Conservation (phyloP, 2,113 vertebrate genomes). For the Zootoca vivipara region DNA sequence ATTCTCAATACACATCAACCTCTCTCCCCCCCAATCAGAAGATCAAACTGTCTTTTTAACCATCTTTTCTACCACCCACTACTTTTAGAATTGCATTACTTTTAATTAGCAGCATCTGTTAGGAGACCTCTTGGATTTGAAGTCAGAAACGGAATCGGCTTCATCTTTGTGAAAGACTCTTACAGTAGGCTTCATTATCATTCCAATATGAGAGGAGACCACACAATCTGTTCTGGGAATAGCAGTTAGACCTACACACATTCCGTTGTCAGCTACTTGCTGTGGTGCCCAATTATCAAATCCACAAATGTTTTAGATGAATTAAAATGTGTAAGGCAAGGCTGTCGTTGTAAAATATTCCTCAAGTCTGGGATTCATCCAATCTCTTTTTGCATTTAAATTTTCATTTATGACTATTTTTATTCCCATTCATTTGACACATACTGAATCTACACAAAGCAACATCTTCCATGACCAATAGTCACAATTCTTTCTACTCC, state of each 20-base stretch:
- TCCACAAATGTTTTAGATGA: not conserved
- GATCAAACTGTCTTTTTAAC: not conserved
- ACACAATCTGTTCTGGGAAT: slow-evolving; percentile 1
- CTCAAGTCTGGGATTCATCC: not conserved
- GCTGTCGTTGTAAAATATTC: not conserved
- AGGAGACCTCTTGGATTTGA: not conserved
- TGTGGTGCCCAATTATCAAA: not conserved
- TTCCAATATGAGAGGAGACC: not conserved
- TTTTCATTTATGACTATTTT: not conserved
- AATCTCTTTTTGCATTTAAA: not conserved
- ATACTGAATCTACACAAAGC: not conserved
- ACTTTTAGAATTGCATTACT: not conserved
- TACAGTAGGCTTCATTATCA: not conserved
- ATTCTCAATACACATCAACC: not conserved
- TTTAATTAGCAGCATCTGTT: slow-evolving; percentile 15
- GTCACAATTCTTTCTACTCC: not conserved
- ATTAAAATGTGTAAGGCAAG: not conserved
- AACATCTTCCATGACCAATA: not conserved
- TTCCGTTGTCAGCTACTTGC: not conserved
- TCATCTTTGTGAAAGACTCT: slow-evolving; percentile 1
- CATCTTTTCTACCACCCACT: not conserved
- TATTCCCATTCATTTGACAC: not conserved
- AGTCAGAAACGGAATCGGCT: not conserved
- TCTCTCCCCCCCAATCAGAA: not conserved
- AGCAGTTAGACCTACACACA: not conserved